A percentile compares a stretch with the other conserved stretches of the same genome.
These are phyloP conservation scores for Psilanteris sp. DNA, from an alignment of 1,140 invertebrate genomes.

Conservation along the genomic window DNA sequence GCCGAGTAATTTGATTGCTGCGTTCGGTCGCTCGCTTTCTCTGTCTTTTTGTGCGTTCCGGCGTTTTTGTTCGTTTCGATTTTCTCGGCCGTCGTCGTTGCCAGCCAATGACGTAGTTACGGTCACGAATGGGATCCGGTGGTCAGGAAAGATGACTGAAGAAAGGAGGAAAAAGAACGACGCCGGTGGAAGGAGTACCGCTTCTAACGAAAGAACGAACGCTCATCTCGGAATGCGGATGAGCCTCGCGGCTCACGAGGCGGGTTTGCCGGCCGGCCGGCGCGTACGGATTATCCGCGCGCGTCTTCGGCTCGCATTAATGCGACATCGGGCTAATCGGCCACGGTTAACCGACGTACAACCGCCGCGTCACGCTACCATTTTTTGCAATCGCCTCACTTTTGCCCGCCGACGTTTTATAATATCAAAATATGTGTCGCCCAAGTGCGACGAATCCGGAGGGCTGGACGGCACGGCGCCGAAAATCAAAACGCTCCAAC, in stretches of 20 bases:
- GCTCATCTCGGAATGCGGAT: constrained; percentile 61
- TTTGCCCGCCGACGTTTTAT: constrained; percentile 23
- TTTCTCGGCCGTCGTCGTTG: constrained; percentile 28
- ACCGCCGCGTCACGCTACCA: constrained; percentile 24
- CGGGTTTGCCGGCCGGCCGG: constrained; percentile 40
- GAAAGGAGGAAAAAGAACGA: constrained; percentile 9
- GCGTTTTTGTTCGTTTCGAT: constrained; percentile 31
- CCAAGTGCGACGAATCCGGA: constrained; percentile 14
- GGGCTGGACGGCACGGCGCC: no score
- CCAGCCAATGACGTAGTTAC: constrained; percentile 27
- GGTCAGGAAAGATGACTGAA: constrained; percentile 18
- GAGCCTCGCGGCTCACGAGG: constrained; percentile 40
- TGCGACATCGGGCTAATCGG: constrained; percentile 57
- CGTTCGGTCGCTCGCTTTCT: constrained; percentile 5
- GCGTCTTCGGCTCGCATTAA: constrained; percentile 45
- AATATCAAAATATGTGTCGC: constrained; percentile 22
- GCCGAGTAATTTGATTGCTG: constrained; percentile 1
- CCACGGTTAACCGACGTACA: constrained; percentile 47
- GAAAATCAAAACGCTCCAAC: no score
- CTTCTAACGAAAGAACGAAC: constrained; percentile 48
- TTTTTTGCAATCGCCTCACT: constrained; percentile 27
- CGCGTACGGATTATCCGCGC: constrained; percentile 40
- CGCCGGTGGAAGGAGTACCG: constrained; percentile 5
- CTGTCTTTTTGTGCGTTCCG: constrained; percentile 8
- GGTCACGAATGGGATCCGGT: constrained; percentile 19